Percentiles rank a stretch among this genome's conserved stretches.
Conservation (phyloP, 2,113 vertebrate genomes). For the Pedetes capensis region DNA sequence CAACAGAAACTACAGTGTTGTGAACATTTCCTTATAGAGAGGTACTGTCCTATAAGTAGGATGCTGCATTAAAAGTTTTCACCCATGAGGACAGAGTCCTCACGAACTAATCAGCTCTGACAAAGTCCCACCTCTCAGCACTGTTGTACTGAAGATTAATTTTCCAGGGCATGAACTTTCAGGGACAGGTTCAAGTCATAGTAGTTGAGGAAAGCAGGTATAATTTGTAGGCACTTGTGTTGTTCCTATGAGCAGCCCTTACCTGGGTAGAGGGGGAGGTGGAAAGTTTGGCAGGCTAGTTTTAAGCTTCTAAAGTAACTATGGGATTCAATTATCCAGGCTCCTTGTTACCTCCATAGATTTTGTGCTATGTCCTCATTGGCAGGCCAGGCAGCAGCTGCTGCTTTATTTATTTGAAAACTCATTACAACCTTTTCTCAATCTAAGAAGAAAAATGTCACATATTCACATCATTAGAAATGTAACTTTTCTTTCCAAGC, state of each 20-base stretch:
- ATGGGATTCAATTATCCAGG: neutral
- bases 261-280: neutral
- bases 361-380: conserved; percentile 9
- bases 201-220: neutral
- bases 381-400: neutral
- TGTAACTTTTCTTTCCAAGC: conserved; percentile 67
- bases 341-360: neutral
- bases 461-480: conserved; percentile 67
- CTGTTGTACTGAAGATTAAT: neutral
- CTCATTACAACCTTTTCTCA: neutral
- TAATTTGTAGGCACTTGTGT: neutral
- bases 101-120: neutral
- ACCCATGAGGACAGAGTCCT: neutral
- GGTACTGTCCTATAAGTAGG: too few species aligned
- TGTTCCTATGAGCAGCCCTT: neutral
- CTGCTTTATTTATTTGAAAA: conserved; percentile 21
- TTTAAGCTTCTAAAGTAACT: conserved; percentile 18
- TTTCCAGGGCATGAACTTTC: neutral
- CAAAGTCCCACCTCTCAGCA: neutral
- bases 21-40: too few species aligned
- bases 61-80: too few species aligned
- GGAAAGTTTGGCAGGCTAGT: neutral
- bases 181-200: neutral
- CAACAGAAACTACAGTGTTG: too few species aligned
- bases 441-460: conserved; percentile 9